Conservation (phyloP, 1,140 invertebrate species). For the Nasonia longicornis region DNA sequence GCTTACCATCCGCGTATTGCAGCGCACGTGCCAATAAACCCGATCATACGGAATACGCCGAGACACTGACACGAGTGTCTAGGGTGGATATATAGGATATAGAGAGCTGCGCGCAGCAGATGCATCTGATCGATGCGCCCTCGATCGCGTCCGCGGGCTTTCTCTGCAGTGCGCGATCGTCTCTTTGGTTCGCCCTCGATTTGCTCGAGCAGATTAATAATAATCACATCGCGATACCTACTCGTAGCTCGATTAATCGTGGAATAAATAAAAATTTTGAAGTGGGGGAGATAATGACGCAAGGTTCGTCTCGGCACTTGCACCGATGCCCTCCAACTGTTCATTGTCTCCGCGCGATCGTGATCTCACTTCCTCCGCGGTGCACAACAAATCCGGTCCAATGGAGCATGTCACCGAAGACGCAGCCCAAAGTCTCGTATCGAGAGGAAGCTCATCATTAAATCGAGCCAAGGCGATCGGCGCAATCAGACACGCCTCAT, state of each 20-base stretch:
- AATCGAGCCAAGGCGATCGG: slow-evolving; percentile 15
- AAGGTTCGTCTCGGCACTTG: not conserved
- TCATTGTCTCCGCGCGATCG: not conserved
- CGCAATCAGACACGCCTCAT: slow-evolving; percentile 69
- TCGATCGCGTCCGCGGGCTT: not conserved
- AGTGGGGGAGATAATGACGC: too few relatives aligned
- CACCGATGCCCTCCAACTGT: not conserved
- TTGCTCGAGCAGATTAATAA: not conserved
- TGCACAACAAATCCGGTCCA: not conserved
- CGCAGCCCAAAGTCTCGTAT: not conserved
- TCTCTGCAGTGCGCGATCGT: not conserved
- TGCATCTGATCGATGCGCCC: slow-evolving; percentile 9
- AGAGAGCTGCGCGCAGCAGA: not conserved
- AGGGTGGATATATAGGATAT: not conserved
- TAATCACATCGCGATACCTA: too few relatives aligned
- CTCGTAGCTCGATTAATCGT: too few relatives aligned
- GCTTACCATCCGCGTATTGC: slow-evolving; percentile 39
- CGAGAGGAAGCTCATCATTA: not conserved
- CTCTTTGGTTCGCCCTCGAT: not conserved
- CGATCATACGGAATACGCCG: slow-evolving; percentile 43
- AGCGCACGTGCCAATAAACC: slow-evolving; percentile 43
- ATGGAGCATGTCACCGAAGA: not conserved
- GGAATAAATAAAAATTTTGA: too few relatives aligned
- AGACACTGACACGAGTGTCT: slow-evolving; percentile 14
- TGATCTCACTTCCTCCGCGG: not conserved